phyloP scores from a whole-genome alignment of 2,113 vertebrate species.

The Leptocoma aspasia region DNA sequence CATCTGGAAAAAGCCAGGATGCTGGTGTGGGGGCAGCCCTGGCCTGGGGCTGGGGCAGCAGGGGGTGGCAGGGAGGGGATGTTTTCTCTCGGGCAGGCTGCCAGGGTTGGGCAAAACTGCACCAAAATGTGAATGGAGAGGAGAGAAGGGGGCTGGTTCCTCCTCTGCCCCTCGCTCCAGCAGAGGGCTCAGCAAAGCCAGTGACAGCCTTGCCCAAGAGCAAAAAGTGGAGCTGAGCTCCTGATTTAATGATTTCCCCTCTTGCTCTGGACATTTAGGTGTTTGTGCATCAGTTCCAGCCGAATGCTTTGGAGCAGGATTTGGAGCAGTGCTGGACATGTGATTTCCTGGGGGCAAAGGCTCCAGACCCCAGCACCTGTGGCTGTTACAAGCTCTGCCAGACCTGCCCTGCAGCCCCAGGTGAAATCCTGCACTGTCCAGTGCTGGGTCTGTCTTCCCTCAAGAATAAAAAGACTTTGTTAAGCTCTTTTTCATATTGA shows the following conservation, averaged over 20 bases:
- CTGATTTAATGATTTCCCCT: not conserved
- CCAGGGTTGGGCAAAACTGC: not conserved
- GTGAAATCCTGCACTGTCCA: not conserved
- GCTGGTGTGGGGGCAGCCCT: not conserved
- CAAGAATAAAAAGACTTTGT: not conserved
- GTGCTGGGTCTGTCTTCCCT: not conserved
- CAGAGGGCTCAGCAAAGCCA: not conserved
- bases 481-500: not conserved
- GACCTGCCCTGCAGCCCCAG: not conserved
- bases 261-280: rapidly evolving
- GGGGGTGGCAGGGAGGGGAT: rapidly evolving
- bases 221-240: not conserved
- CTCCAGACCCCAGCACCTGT: not conserved
- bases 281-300: not conserved
- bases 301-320: not conserved
- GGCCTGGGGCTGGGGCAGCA: not conserved
- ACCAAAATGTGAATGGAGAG: rapidly evolving
- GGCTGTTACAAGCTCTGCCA: not conserved
- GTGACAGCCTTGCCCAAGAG: not conserved
- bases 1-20: rapidly evolving
- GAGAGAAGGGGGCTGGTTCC: not conserved
- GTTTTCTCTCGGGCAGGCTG: rapidly evolving
- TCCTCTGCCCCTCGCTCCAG: rapidly evolving
- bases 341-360: not conserved
- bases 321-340: not conserved